Base-by-base conservation (phyloP, 2,797 vertebrate species). In the Phrynocephalus guinanensis region DNA sequence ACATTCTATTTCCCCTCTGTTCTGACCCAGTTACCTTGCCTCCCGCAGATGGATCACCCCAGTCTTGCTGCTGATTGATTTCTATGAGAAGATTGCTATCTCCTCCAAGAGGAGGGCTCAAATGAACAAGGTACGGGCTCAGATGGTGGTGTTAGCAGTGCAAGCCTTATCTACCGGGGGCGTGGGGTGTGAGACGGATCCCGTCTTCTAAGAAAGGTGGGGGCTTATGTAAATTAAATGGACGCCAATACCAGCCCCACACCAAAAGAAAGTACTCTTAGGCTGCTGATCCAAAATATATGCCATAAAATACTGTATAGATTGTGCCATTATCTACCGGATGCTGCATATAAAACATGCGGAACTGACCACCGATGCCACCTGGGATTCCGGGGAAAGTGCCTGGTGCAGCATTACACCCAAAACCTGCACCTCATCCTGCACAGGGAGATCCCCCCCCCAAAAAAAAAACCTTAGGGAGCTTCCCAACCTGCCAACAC, bases 71-170 rank as follows among this genome's bases (percentile, higher is more conserved):
- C 97, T 99, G 85, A 99, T 99, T 88, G 98, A 99, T 92, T 99
- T 99, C 91, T 99, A 99, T 90, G 98, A 99, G 95, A 99, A 99
- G 94, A 99, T 98, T 87, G 98, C 98, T 0, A 98, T 99, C 38
- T 98, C 98, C 33, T 99, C 98, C 78, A 99, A 98, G 93, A 97
- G 98, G 90, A 97, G 98, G 95, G 97, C 98, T 50, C 98, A 99
- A 93, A 99, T 99, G 98, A 99, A 98, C 95, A 99, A 98, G 98
- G 98, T 99, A 93, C 70, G 78, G 56, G 11, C 33, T 72, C 38
- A 75, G 15, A 9, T 22, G 50, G 63, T 56, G 18, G 60, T 15
- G 5, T 73, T 63, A 30, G 48, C 71, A 52, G 20, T 60, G 16
- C 9, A 77, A 38, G 24, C 26, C 77, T 50, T 20, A 20, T 52